Evolutionary conservation across 2,797 vertebrate genomes (phyloP), one percentile per base, ranked within the genome.

Genomic region (Alfaro cultratus): DNA sequence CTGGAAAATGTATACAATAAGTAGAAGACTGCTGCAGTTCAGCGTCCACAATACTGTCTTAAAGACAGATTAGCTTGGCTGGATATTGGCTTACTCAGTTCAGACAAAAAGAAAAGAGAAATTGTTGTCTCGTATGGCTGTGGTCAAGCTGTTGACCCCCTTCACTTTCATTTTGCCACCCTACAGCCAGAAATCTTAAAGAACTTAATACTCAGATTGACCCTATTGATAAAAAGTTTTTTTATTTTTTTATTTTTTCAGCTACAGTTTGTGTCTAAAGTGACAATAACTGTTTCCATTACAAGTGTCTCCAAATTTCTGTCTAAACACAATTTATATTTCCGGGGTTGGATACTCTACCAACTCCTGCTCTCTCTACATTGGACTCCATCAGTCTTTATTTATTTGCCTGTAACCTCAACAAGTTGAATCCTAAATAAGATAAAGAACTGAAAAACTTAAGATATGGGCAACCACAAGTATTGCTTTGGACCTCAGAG

Each of bases 1-100:
- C 76, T 82, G 86, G 75, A 87, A 73, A 67, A 67, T 39, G 62
- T 67, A 67, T 23, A 23, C 34, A 67, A 39, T 39, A 39, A 21
- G 18, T 11, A 39, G 10, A 41, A 45, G 41, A 13, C 68, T 45
- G 41, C 68, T 71, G 43, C 13, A 29, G 41, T 71, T 71, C 26
- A 71, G 26, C 1, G 4, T 45, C 26, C 43, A 71, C 41, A 71
- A 71, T 71, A 45, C 68, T 29, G 26, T 45, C 26, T n/a, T 71
- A 45, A 71, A 71, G 13, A 71, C 39, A 71, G 4, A n/a, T 45
- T 71, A 71, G 39, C 68, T 71, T 45, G 23, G 26, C 5, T 45
- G 26, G 26, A 71, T 45, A 71, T 71, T 41, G 6, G 26, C 68
- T 45, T n/a, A 41, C 36, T 68, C 16, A 2, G 34, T 12, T 71